phyloP scores from a whole-genome alignment of 1,140 invertebrate species.

The Orius insidiosus region DNA sequence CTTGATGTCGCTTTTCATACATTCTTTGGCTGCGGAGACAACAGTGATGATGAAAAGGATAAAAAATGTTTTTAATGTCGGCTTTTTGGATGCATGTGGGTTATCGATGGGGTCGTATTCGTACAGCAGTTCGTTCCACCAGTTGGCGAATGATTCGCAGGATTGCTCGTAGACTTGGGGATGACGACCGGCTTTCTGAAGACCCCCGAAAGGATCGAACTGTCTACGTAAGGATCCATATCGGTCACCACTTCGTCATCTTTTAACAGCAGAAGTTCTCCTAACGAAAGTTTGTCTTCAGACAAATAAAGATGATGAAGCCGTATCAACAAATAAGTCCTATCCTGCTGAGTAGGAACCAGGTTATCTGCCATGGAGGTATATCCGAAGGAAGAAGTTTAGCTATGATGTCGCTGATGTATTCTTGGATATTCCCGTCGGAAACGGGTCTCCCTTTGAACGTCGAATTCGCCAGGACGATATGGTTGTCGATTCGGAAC shows the following conservation, averaged over 20 bases:
- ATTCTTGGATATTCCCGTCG: conserved; percentile 60
- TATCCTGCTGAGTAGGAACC: conserved; percentile 41
- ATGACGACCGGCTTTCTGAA: too few species aligned
- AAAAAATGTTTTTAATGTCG: conserved; percentile 34
- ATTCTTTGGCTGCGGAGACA: conserved; percentile 37
- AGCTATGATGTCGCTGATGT: conserved; percentile 55
- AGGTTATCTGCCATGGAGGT: conserved; percentile 67
- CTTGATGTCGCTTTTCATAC: conserved; percentile 21
- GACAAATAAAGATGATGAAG: conserved; percentile 58
- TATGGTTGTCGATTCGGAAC: conserved; percentile 54
- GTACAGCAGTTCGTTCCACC: conserved; percentile 61
- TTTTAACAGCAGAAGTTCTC: conserved; percentile 51
- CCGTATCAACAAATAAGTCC: conserved; percentile 52
- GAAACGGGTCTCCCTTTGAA: conserved; percentile 46
- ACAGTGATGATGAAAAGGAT: conserved; percentile 38
- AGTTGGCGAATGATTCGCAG: conserved; percentile 47
- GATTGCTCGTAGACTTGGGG: conserved; percentile 48
- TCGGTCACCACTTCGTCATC: conserved; percentile 22
- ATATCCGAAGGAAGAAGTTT: conserved; percentile 48
- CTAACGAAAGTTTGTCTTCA: conserved; percentile 46
- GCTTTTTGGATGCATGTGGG: conserved; percentile 39
- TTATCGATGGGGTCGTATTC: conserved; percentile 58
- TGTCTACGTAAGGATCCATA: conserved; percentile 2
- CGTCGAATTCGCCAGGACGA: conserved; percentile 38
- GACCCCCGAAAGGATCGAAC: too few species aligned